phyloP scores from a whole-genome alignment of 2,888 invertebrate genomes.

The Drosophila nigricruria region DNA sequence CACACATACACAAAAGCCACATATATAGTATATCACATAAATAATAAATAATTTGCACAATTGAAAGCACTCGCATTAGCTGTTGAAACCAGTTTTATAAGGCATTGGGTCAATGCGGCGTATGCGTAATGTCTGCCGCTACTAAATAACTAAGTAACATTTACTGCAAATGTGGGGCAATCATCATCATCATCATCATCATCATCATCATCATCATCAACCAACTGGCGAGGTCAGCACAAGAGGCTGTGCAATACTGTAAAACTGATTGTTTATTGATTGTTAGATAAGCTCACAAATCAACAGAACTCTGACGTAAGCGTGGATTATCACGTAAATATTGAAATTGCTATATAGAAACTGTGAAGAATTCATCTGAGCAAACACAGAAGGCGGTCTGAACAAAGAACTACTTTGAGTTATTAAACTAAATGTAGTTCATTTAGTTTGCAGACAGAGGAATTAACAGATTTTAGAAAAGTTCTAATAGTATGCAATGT shows the following conservation, averaged over 20 bases:
- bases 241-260: conserved; percentile 4
- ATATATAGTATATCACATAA: not conserved
- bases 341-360: not conserved
- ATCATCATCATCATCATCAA: conserved; percentile 4
- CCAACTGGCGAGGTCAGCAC: conserved; percentile 16
- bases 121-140: conserved; percentile 34
- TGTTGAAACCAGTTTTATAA: conserved; percentile 34
- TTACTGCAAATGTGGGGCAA: conserved; percentile 34
- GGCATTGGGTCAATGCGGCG: conserved; percentile 48
- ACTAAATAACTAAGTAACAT: conserved; percentile 17
- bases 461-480: not conserved
- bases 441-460: not conserved
- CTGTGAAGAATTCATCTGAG: not conserved
- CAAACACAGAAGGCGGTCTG: not conserved
- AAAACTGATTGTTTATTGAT: conserved; percentile 13
- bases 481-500: not conserved
- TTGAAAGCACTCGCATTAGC: conserved; percentile 33
- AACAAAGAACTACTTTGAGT: conserved; percentile 2
- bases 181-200: conserved; percentile 9
- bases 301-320: not conserved
- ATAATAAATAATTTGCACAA: conserved; percentile 36
- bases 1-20: conserved; percentile 1
- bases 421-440: not conserved
- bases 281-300: conserved; percentile 10
- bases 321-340: not conserved